Evolutionary conservation across 2,797 vertebrate species (phyloP).

Genomic region (Lophotriccus pileatus): DNA sequence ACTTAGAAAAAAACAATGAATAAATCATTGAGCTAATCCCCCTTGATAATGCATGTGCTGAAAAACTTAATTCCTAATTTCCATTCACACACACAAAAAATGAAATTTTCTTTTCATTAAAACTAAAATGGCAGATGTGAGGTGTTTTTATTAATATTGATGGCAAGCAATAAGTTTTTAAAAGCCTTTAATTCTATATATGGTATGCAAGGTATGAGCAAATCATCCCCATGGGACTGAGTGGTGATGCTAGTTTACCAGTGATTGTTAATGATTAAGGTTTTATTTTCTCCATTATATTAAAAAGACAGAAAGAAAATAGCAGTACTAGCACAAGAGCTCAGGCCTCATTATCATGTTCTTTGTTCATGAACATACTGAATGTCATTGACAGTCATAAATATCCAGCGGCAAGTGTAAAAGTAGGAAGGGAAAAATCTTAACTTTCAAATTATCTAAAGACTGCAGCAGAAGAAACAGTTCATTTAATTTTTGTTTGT

Average conservation of each 20-base stretch:
- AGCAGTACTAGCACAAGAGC: background rate
- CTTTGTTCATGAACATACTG: constrained; percentile 5
- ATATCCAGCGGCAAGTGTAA: background rate
- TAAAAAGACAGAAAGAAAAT: constrained; percentile 37
- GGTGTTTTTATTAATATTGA: constrained; percentile 12
- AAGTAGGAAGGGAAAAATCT: background rate
- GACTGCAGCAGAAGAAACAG: background rate
- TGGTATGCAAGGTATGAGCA: background rate
- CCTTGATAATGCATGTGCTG: background rate
- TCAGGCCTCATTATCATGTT: background rate
- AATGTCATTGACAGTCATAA: background rate
- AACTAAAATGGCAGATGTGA: constrained; percentile 8
- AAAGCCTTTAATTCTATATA: background rate
- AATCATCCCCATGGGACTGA: background rate
- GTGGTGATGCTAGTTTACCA: background rate
- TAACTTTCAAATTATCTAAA: background rate
- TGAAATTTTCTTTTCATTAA: constrained; percentile 24
- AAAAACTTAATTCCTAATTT: constrained; percentile 42
- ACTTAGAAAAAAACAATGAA: constrained; percentile 20
- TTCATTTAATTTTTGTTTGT: background rate
- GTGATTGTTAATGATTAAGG: constrained; percentile 3
- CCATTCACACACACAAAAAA: background rate
- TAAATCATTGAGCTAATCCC: constrained; percentile 34
- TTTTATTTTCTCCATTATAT: constrained; percentile 2
- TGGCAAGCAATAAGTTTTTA: background rate